Conservation (phyloP, 1,140 invertebrate genomes). For the Kradibia gibbosae region DNA sequence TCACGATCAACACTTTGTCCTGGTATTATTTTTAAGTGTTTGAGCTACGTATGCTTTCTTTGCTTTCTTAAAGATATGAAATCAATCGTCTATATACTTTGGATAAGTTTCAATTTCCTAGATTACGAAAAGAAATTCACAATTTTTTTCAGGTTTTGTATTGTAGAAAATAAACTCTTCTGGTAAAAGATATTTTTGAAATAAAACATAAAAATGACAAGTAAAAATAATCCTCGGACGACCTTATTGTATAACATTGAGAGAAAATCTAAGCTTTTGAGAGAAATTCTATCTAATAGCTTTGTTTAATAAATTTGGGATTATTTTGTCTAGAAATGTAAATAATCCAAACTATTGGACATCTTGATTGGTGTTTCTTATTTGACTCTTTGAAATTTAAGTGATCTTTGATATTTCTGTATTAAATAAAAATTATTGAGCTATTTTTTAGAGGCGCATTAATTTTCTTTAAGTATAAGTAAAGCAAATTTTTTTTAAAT, state of each 20-base stretch:
- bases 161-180: too few relatives aligned
- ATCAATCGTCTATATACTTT: too few relatives aligned
- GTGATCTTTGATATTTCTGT: neutral
- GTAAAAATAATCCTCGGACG: neutral
- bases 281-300: neutral
- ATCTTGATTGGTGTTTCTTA: neutral
- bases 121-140: too few relatives aligned
- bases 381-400: neutral
- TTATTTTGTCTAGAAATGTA: constrained; percentile 12
- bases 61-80: too few relatives aligned
- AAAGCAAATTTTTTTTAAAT: too few relatives aligned
- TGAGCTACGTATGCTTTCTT: too few relatives aligned
- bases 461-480: too few relatives aligned
- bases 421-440: neutral
- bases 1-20: neutral
- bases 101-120: too few relatives aligned
- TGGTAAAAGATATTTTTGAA: too few relatives aligned
- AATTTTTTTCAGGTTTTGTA: too few relatives aligned
- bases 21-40: too few relatives aligned
- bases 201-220: neutral
- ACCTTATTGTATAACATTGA: neutral
- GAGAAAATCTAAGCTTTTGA: neutral
- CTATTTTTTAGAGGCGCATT: neutral
- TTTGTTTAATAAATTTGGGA: neutral
- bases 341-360: neutral